Evolutionary conservation across 2,797 vertebrate genomes (phyloP), one percentile per base, ranked within the genome.

Genomic region (Platyrinchus mystaceus): DNA sequence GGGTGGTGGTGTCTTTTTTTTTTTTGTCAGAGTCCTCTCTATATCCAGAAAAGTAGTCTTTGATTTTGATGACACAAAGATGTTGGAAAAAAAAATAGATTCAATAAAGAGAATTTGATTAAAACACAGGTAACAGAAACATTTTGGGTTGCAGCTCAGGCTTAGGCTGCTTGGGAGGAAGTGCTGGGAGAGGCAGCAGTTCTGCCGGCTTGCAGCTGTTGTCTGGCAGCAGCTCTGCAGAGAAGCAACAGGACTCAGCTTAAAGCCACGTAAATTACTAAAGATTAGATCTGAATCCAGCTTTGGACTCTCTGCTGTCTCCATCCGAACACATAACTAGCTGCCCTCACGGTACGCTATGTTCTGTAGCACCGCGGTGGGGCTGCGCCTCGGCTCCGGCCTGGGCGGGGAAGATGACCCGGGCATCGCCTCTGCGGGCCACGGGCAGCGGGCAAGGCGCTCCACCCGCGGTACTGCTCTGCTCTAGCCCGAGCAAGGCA

Each of bases 401-500:
- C 32, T 26, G 47, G 46, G 46, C 46, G 46, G 46, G 13, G 46
- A 4, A 6, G 44, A 5, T 39, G 43, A 58, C 8, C 20, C 19
- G 12, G 24, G 30, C 26, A 7, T 24, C 20, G 39, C 30, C 41
- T 18, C 56, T 41, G 41, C 7, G 21, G 30, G 4, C 30, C 8
- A 24, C 0, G 11, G 26, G 21, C 58, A 26, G 43, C 21, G 36
- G 32, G 6, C 21, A 2, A 12, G 2, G 41, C 52, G 6, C 60
- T 9, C 16, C 6, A 8, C 8, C 28, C 18, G 4, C 34, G 5
- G 6, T 4, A 2, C 60, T 5, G 17, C 3, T 5, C 36, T 19
- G 13, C 2, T 3, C 7, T 13, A 19, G 15, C 49, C 14, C 4
- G n/a, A 9, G 27, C 1, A 6, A 7, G 5, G 15, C 43, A 1